Evolutionary conservation across 1,140 invertebrate genomes (phyloP), one percentile per base, ranked within the genome.

Genomic region (Catajapyx aquilonaris): DNA sequence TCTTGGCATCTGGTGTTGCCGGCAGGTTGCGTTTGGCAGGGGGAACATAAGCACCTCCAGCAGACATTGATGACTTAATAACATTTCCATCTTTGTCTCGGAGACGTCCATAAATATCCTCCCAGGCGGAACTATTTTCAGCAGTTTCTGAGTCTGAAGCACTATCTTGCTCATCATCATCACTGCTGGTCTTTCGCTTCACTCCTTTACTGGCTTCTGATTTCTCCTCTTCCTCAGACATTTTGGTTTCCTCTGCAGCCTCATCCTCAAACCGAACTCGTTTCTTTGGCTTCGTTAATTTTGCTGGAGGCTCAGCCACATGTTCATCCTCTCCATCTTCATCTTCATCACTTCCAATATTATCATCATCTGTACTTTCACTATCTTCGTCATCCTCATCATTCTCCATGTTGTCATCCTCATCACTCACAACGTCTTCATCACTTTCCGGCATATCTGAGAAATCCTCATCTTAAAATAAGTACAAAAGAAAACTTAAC

Each of bases 61-160:
- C 59, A 44, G 64, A 55, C 57, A 60, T 41, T 41, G 50, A 42
- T 36, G 33, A 49, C 49, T 65, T 59, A 19, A 86, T 55, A 46
- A 87, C 54, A 51, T 76, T 76, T 3, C 87, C 87, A 42, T 78
- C 60, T 51, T 73, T 70, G 52, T 83, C 76, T 48, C 79, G 64
- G 44, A 77, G 66, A 42, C 87, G 62, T 2, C 88, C 88, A 64
- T 95, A 95, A 52, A 95, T 94, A 61, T 95, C 88, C 65, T 94
- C 86, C 68, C 78, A 85, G 19, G 58, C 20, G n/a, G n/a, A n/a
- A n/a, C n/a, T n/a, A n/a, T n/a, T n/a, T n/a, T n/a, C n/a, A n/a
- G n/a, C n/a, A n/a, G n/a, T n/a, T n/a, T n/a, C n/a, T n/a, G n/a
- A n/a, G n/a, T n/a, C n/a, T n/a, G n/a, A n/a, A n/a, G n/a, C n/a